Percentiles rank a stretch among this genome's conserved stretches.
These are phyloP conservation scores for Xiphophorus maculatus DNA, from an alignment of 2,113 vertebrate species.

Conservation along the genomic window DNA sequence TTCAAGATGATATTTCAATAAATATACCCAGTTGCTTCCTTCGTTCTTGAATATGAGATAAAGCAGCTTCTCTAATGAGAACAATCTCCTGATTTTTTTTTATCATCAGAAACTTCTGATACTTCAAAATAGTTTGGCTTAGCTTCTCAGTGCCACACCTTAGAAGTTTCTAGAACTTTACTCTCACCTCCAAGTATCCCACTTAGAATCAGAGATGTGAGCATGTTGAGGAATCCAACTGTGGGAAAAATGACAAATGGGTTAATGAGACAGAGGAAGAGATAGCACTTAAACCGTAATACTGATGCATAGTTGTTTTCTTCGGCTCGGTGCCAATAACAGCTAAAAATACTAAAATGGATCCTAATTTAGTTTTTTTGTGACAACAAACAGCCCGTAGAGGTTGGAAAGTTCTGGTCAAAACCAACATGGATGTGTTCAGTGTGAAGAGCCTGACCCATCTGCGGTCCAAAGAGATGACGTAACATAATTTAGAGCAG, in stretches of 20 bases:
- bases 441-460: neutral
- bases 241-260: neutral
- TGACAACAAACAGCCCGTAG: neutral
- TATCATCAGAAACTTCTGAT: neutral
- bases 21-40: neutral
- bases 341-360: neutral
- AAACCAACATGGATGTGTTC: neutral
- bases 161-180: neutral
- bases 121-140: neutral
- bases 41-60: neutral
- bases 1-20: neutral
- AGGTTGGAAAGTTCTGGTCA: neutral
- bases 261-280: neutral
- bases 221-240: conserved; percentile 68
- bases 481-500: too few species aligned
- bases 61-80: neutral
- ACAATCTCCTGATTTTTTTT: neutral
- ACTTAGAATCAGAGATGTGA: conserved; percentile 60
- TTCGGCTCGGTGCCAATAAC: neutral
- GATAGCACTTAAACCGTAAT: neutral
- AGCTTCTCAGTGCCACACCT: neutral
- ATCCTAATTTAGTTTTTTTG: neutral
- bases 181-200: conserved; percentile 70
- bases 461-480: neutral
- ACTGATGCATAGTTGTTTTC: neutral